A percentile compares a stretch with the other conserved stretches of the same genome.
Evolutionary conservation across 2,888 invertebrate genomes (phyloP).

Genomic region (Onchidella celtica): DNA sequence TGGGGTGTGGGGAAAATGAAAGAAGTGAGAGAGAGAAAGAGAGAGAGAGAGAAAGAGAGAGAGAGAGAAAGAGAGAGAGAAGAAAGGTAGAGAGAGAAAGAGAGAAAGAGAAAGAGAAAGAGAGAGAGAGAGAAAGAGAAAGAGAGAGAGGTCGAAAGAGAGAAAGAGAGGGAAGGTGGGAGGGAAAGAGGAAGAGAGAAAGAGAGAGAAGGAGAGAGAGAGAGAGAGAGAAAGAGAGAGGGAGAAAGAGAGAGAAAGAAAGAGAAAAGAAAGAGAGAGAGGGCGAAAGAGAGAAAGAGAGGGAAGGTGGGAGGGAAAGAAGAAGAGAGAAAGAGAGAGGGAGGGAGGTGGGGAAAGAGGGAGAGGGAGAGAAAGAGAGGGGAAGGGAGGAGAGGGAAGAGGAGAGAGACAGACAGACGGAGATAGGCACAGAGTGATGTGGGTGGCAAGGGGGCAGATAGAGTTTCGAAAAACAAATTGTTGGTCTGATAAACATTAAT

Average conservation of each 20-base stretch:
- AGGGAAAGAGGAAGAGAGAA: neutral
- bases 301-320: neutral
- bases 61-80: too few relatives aligned
- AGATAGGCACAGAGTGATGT: too few relatives aligned
- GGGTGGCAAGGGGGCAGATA: too few relatives aligned
- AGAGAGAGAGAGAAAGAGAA: neutral
- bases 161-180: too few relatives aligned
- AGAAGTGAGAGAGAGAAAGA: too few relatives aligned
- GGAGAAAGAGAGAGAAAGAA: neutral
- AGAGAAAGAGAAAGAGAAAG: slow-evolving; percentile 13
- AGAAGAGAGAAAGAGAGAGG: slow-evolving; percentile 6
- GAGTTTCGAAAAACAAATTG: too few relatives aligned
- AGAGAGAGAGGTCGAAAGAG: too few relatives aligned
- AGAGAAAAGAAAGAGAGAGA: neutral
- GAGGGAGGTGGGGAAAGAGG: slow-evolving; percentile 16
- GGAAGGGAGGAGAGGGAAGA: neutral
- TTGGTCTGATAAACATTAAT: too few relatives aligned
- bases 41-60: too few relatives aligned
- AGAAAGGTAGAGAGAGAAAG: too few relatives aligned
- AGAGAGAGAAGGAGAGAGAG: neutral
- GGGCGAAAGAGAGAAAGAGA: neutral
- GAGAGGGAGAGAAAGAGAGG: slow-evolving; percentile 27
- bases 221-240: neutral
- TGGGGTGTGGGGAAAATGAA: too few relatives aligned
- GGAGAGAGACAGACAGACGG: neutral